Base-by-base conservation (phyloP, 2,797 vertebrate species). In the Tarsius wallacei region DNA sequence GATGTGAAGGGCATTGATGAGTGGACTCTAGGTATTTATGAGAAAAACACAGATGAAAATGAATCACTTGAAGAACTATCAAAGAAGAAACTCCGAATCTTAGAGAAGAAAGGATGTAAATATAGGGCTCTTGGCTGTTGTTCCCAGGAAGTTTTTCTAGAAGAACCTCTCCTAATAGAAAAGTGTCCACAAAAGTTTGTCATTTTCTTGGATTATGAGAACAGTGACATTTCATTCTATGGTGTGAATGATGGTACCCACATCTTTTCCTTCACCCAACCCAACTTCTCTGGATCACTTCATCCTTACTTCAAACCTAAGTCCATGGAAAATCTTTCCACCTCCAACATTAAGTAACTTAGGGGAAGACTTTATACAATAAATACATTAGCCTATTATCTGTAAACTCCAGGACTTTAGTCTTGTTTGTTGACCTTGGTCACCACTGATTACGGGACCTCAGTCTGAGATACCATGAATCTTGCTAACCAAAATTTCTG, bases 251-350 rank as follows among this genome's bases (percentile, higher is more conserved):
- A 42, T 42, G 42, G 5, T 42, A 42, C 42, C 42, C 42, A 42
- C 42, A 42, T 42, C 42, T 42, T 42, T 42, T 42, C 42, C 5
- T 42, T 42, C 42, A 42, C 42, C 42, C 42, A 42, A 42, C 42
- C 42, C 42, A 42, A 42, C 42, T 42, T 42, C 42, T 96, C 97
- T 57, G 99, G 99, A 97, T 98, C 98, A 0, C 96, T 99, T 31
- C 99, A 97, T 92, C 99, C 99, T 2, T 99, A 99, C 96, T 99
- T 99, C 96, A 99, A 98, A 59, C 98, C 98, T 77, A 99, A 99
- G 98, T 59, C 53, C 24, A 47, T 76, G 73, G 73, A 64, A 64
- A 7, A 14, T 71, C 19, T 42, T 88, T 49, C 8, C 12, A 74
- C 9, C 12, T 24, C 14, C 11, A 64, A n/a, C 22, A 51, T 22